Percentiles rank a stretch among this genome's conserved stretches.
phyloP scores from a whole-genome alignment of 1,140 invertebrate genomes.

The Spodoptera litura region DNA sequence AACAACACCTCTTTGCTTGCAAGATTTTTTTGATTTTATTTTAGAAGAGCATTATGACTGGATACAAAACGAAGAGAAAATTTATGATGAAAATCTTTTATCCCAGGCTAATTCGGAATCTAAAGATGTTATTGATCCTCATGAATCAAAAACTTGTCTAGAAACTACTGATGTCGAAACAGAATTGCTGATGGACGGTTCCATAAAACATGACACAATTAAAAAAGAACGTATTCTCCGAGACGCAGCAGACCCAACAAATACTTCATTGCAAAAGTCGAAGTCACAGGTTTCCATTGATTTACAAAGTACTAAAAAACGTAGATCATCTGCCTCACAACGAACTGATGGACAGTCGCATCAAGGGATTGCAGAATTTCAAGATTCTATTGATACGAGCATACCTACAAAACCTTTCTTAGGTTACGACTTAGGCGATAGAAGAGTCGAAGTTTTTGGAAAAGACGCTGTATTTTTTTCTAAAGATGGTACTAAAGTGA shows the following conservation, averaged over 20 bases:
- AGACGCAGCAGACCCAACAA: slow-evolving; percentile 47
- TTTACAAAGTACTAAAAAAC: slow-evolving; percentile 64
- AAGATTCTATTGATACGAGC: slow-evolving; percentile 7
- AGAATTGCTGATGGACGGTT: slow-evolving; percentile 78
- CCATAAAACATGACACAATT: slow-evolving; percentile 76
- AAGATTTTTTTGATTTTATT: slow-evolving; percentile 87
- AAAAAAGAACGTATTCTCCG: slow-evolving; percentile 52
- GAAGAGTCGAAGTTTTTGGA: slow-evolving; percentile 84
- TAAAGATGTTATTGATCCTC: slow-evolving; percentile 62
- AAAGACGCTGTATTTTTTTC: slow-evolving; percentile 79
- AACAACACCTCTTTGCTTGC: slow-evolving; percentile 84
- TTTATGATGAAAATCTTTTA: slow-evolving; percentile 67
- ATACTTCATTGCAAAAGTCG: slow-evolving; percentile 55
- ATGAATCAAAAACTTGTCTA: slow-evolving; percentile 63
- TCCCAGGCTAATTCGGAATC: slow-evolving; percentile 61
- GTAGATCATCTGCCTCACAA: slow-evolving; percentile 61
- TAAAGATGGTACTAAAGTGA: slow-evolving; percentile 80
- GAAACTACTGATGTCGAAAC: slow-evolving; percentile 65
- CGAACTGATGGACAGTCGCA: slow-evolving; percentile 54
- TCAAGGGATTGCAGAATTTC: slow-evolving; percentile 37
- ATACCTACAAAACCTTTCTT: slow-evolving; percentile 65
- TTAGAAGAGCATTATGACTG: slow-evolving; percentile 83
- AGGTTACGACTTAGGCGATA: slow-evolving; percentile 82
- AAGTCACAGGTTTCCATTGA: slow-evolving; percentile 54
- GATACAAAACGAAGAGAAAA: slow-evolving; percentile 81